Conservation (phyloP, 2,888 invertebrate genomes). For the Reticulitermes lucifugus region DNA sequence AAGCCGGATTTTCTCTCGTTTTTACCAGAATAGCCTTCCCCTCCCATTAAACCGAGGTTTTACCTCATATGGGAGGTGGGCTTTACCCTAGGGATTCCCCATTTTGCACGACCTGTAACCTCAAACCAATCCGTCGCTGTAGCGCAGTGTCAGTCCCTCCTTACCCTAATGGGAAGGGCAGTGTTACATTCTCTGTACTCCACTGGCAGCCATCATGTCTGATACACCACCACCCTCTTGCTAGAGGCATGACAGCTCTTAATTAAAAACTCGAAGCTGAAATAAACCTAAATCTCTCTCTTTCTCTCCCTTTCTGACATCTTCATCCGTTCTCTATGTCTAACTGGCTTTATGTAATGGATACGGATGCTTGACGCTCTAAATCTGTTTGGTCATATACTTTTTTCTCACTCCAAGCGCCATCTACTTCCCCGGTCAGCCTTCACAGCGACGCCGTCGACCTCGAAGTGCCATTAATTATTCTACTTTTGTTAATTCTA, state of each 20-base stretch:
- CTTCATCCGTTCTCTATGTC: conserved; percentile 46
- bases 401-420: background rate
- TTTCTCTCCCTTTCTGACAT: conserved; percentile 24
- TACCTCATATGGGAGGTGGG: background rate
- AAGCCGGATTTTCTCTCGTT: background rate
- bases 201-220: background rate
- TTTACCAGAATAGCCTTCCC: background rate
- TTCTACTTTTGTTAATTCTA: background rate
- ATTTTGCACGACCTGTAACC: conserved; percentile 26
- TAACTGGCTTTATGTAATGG: conserved; percentile 21
- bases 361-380: background rate
- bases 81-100: background rate
- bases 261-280: conserved; percentile 33
- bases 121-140: conserved; percentile 24
- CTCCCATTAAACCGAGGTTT: background rate
- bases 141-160: background rate
- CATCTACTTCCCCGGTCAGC: background rate
- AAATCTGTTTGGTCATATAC: conserved; percentile 16
- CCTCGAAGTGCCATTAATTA: background rate
- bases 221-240: conserved; percentile 7
- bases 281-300: conserved; percentile 28
- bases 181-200: background rate
- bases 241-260: conserved; percentile 35
- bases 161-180: background rate
- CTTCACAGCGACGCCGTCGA: background rate